Conservation (phyloP, 2,113 vertebrate genomes). For the Noturus placidus region DNA sequence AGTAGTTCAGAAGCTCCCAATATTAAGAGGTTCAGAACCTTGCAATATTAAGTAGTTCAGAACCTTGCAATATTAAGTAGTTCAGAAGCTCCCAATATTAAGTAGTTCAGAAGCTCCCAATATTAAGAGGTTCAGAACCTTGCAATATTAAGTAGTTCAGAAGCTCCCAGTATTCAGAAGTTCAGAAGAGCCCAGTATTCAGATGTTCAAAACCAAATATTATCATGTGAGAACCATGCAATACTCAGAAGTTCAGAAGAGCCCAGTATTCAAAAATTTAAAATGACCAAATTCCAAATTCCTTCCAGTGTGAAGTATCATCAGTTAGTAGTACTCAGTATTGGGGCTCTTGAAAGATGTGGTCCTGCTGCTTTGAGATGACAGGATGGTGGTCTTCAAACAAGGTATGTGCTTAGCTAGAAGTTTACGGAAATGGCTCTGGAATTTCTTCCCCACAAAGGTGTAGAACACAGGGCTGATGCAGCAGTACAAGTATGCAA, state of each 20-base stretch:
- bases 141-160: no score
- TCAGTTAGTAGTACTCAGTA: conserved; percentile 57
- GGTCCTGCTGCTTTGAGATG: conserved; percentile 63
- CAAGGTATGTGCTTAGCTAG: conserved; percentile 64
- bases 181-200: not conserved
- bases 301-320: not conserved
- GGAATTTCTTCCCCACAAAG: conserved; percentile 77
- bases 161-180: not conserved
- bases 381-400: conserved; percentile 57
- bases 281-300: not conserved
- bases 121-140: no score
- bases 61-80: not conserved
- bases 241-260: not conserved
- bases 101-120: not conserved
- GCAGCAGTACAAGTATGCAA: conserved; percentile 76
- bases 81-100: not conserved
- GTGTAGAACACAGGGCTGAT: conserved; percentile 76
- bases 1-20: not conserved
- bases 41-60: not conserved
- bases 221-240: not conserved
- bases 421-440: conserved; percentile 69
- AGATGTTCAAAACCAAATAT: not conserved
- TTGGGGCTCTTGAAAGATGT: conserved; percentile 64
- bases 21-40: not conserved
- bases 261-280: not conserved